These are phyloP conservation scores for Salvelinus fontinalis DNA, from an alignment of 2,113 vertebrate species.

Conservation along the genomic window DNA sequence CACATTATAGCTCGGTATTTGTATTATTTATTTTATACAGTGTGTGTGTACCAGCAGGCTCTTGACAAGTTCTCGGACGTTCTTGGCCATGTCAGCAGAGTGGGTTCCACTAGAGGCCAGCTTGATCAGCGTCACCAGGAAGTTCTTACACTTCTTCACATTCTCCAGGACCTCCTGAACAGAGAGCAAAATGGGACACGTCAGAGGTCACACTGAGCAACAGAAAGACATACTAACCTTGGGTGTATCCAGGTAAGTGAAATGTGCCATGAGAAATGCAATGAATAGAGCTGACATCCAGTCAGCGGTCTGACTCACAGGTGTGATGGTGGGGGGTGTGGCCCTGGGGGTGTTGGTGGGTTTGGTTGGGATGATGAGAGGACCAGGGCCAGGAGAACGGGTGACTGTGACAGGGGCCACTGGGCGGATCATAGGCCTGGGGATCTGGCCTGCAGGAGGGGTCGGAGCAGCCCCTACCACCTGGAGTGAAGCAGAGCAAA, in stretches of 20 bases:
- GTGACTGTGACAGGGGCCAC: conserved; percentile 6
- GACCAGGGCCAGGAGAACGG: not conserved
- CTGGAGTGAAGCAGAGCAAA: conserved; percentile 39
- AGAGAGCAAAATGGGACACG: not conserved
- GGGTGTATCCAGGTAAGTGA: not conserved
- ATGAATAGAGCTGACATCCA: too few relatives aligned
- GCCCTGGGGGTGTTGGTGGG: conserved; percentile 25
- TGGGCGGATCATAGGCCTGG: conserved; percentile 7
- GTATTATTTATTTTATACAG: not conserved
- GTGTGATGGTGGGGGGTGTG: not conserved
- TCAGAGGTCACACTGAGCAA: not conserved
- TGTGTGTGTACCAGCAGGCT: conserved; percentile 79
- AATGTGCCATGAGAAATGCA: not conserved
- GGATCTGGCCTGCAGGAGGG: conserved; percentile 19
- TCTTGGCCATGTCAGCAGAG: conserved; percentile 85
- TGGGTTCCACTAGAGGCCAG: conserved; percentile 87
- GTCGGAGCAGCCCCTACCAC: conserved; percentile 41
- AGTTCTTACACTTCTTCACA: conserved; percentile 98
- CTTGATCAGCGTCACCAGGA: conserved; percentile 92
- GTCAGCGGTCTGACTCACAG: conserved; percentile 30
- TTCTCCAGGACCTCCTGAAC: conserved; percentile 87
- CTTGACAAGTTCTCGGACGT: conserved; percentile 86
- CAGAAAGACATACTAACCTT: not conserved
- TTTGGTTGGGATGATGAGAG: conserved; percentile 11
- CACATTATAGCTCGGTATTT: too few relatives aligned